A percentile compares a stretch with the other conserved stretches of the same genome.
Evolutionary conservation across 1,140 invertebrate genomes (phyloP).

Genomic region (Pseudomyrmex concolor): DNA sequence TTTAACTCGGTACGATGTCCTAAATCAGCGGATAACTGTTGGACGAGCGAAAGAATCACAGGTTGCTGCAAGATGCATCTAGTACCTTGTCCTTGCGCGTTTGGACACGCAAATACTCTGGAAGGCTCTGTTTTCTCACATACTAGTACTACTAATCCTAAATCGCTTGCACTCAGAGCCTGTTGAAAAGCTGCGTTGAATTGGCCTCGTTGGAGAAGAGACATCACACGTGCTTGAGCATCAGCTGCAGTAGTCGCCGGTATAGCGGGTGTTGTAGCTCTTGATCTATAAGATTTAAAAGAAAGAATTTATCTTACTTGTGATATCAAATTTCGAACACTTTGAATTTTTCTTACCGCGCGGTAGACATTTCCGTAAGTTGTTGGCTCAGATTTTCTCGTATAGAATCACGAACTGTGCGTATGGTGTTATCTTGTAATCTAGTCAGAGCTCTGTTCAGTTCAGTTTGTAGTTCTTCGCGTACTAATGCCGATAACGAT

Average conservation of each 20-base stretch:
- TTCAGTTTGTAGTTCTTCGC: slow-evolving; percentile 81
- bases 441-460: slow-evolving; percentile 74
- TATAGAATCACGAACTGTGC: slow-evolving; percentile 80
- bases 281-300: slow-evolving; percentile 83
- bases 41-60: slow-evolving; percentile 95
- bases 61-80: slow-evolving; percentile 88
- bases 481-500: slow-evolving; percentile 74
- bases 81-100: slow-evolving; percentile 71
- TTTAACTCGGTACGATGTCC: slow-evolving; percentile 94
- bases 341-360: slow-evolving; percentile 71
- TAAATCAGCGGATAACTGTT: slow-evolving; percentile 96
- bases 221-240: slow-evolving; percentile 89
- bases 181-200: slow-evolving; percentile 95
- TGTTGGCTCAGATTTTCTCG: slow-evolving; percentile 83
- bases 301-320: background rate
- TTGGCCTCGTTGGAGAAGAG: slow-evolving; percentile 90
- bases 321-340: background rate
- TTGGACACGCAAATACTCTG: slow-evolving; percentile 91
- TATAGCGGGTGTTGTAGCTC: slow-evolving; percentile 85
- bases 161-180: slow-evolving; percentile 94
- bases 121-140: slow-evolving; percentile 92
- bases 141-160: slow-evolving; percentile 92
- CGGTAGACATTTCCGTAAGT: slow-evolving; percentile 80
- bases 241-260: slow-evolving; percentile 78
- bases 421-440: slow-evolving; percentile 79